Base-by-base conservation (phyloP, 2,113 vertebrate species). In the Ophthalmolycus amberensis region DNA sequence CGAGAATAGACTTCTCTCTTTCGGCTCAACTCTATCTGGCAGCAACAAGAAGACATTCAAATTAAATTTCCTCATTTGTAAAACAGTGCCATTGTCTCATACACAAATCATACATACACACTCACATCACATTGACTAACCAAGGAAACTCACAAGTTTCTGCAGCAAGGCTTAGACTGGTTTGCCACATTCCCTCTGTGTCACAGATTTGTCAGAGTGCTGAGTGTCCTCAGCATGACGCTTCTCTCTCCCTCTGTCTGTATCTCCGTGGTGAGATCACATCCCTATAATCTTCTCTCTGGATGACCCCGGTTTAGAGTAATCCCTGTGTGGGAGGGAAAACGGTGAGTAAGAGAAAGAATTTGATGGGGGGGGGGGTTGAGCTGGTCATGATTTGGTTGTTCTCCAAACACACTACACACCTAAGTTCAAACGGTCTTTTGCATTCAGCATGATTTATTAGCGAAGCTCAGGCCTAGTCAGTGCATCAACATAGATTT, bases 401-500 rank as follows among this genome's bases (percentile, higher is more conserved):
- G 38, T 77, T 78, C 46, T 54, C 70, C 69, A 76, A 56, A 82
- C 71, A 75, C 32, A 18, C 1, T 11, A 68, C 32, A 71, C 72
- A 65, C 64, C 64, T 44, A n/a, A 64, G 65, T 71, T 89, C 54
- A 58, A 22, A 9, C 6, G 11, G 79, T 75, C 81, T 60, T 82
- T 77, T 40, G 58, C 50, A 40, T 80, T 89, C 56, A 65, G 65
- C 44, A 4, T 81, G 79, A 87, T 82, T 83, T 71, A 86, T 81
- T 67, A 78, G 52, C 38, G 10, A 63, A 8, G 6, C 65, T 71
- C 78, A 59, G 60, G 80, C 37, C 71, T 12, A 32, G 60, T 77
- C 56, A 78, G 83, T 54, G 70, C 32, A 58, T 85, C 82, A 83
- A 71, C 63, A 60, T 25, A 71, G 76, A 90, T 94, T 89, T 90